These are phyloP conservation scores for Caradrina clavipalpis DNA, from an alignment of 2,888 invertebrate species.

Conservation along the genomic window DNA sequence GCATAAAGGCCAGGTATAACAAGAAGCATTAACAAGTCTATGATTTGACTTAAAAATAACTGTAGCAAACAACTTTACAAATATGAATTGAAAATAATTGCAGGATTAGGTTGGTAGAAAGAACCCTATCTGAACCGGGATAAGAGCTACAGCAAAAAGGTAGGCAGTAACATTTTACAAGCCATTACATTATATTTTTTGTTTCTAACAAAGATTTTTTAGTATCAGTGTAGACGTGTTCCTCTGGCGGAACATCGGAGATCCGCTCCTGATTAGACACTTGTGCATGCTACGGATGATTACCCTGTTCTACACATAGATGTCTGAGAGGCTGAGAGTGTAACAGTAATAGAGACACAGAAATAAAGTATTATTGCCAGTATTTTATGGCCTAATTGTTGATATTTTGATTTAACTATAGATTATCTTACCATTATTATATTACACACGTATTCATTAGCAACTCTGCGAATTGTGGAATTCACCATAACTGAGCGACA, in stretches of 20 bases:
- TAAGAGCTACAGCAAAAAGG: constrained; percentile 36
- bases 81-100: not conserved
- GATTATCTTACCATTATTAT: no score
- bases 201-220: constrained; percentile 78
- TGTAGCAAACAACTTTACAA: no score
- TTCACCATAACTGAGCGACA: not conserved
- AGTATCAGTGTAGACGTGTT: constrained; percentile 59
- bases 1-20: not conserved
- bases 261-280: constrained; percentile 31
- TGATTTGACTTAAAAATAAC: not conserved
- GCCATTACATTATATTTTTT: constrained; percentile 76
- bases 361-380: no score
- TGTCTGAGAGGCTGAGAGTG: not conserved
- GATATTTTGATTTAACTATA: no score
- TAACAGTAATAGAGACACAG: no score
- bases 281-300: constrained; percentile 15
- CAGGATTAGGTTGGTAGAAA: not conserved
- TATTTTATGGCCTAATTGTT: no score
- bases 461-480: not conserved
- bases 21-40: not conserved
- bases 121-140: constrained; percentile 25
- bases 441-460: not conserved
- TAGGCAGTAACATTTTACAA: constrained; percentile 43
- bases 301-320: not conserved
- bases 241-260: constrained; percentile 12